Conservation (phyloP, 2,113 vertebrate genomes). For the Oreochromis tanganicae region DNA sequence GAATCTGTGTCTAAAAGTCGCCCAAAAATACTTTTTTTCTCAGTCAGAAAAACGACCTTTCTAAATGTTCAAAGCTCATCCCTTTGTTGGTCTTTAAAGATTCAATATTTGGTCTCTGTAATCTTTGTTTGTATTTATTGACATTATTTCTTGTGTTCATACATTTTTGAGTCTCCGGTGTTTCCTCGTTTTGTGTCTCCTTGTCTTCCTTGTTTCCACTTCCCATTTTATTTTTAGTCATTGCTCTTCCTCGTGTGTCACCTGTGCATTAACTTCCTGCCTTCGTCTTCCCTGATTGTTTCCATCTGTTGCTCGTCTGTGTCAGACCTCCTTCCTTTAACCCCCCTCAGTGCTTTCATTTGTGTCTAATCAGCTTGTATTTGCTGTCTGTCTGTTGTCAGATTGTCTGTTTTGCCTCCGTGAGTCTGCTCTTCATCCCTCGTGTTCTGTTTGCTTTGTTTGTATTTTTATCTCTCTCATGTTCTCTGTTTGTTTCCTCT, state of each 20-base stretch:
- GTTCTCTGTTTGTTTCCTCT: neutral
- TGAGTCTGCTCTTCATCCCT: neutral
- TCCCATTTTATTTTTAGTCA: neutral
- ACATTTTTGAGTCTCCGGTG: neutral
- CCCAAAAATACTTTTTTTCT: neutral
- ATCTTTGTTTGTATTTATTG: neutral
- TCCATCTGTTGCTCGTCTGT: neutral
- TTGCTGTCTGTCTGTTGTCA: neutral
- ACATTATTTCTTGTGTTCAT: neutral
- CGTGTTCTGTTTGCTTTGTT: accelerated
- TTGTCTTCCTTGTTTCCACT: neutral
- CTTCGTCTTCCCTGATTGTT: accelerated
- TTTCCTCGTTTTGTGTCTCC: neutral
- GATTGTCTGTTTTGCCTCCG: neutral
- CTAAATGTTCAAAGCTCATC: neutral
- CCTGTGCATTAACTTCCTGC: accelerated
- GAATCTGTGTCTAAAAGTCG: neutral
- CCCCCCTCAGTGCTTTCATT: neutral
- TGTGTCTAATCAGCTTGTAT: neutral
- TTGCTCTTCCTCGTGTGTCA: neutral
- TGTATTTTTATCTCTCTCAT: neutral
- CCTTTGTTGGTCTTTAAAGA: neutral
- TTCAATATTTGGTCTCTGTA: accelerated
- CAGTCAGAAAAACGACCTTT: neutral
- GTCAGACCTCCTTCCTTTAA: neutral